Percentiles rank a stretch among this genome's conserved stretches.
phyloP scores from a whole-genome alignment of 1,140 invertebrate genomes.

The Drosophila serrata region DNA sequence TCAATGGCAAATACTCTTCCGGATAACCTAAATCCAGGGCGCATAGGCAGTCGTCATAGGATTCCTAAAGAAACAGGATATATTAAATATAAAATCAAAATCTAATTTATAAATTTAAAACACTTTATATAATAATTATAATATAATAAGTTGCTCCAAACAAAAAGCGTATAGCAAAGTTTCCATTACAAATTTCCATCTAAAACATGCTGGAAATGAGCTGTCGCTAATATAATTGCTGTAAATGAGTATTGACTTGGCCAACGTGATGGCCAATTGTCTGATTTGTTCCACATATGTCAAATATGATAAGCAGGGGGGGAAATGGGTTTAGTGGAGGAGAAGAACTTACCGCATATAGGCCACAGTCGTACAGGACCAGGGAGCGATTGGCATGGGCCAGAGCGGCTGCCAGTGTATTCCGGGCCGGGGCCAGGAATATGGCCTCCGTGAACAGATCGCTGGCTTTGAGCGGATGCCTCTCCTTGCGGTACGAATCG shows the following conservation, averaged over 20 bases:
- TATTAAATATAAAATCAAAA: background rate
- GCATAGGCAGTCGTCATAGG: slow-evolving; percentile 72
- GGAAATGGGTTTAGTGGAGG: background rate
- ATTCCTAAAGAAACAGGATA: slow-evolving; percentile 36
- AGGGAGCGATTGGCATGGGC: slow-evolving; percentile 71
- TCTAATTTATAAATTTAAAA: no score
- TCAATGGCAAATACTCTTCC: slow-evolving; percentile 69
- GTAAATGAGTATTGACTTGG: slow-evolving; percentile 11
- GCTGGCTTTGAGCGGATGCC: slow-evolving; percentile 68
- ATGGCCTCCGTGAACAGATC: slow-evolving; percentile 73
- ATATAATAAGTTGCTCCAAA: background rate
- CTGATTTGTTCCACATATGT: slow-evolving; percentile 14
- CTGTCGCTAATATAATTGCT: slow-evolving; percentile 16
- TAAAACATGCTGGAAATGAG: slow-evolving; percentile 1
- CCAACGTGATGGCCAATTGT: slow-evolving; percentile 2
- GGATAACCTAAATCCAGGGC: slow-evolving; percentile 71
- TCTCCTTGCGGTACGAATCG: slow-evolving; percentile 72
- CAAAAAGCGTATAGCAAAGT: background rate
- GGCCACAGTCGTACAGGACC: slow-evolving; percentile 66
- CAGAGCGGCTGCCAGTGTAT: slow-evolving; percentile 64
- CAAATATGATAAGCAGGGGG: background rate
- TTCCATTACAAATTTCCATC: no score
- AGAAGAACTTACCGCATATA: slow-evolving; percentile 57
- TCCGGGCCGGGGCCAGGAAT: slow-evolving; percentile 60
- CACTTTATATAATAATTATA: background rate